Conservation (phyloP, 2,113 vertebrate species). For the Ammodytes dubius region DNA sequence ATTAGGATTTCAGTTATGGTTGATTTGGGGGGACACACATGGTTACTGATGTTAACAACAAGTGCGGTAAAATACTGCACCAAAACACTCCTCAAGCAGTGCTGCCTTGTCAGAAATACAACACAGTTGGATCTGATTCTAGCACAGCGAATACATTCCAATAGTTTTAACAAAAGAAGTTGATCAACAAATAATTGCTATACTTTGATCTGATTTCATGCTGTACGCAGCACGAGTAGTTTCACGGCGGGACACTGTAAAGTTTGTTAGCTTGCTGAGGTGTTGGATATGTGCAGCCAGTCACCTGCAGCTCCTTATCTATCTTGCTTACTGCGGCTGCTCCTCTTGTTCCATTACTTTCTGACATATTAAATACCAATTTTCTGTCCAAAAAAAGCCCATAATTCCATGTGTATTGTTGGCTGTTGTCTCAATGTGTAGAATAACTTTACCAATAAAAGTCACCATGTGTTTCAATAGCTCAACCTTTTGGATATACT, state of each 20-base stretch:
- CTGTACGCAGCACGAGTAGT: not conserved
- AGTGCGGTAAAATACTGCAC: too few species aligned
- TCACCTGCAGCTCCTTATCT: not conserved
- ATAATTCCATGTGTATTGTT: too few species aligned
- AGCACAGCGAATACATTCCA: not conserved
- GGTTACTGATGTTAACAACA: too few species aligned
- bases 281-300: not conserved
- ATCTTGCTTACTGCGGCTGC: not conserved
- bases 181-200: not conserved
- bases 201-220: not conserved
- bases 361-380: not conserved
- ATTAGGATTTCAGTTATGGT: too few species aligned
- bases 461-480: too few species aligned
- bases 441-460: not conserved
- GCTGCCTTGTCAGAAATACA: not conserved
- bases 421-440: too few species aligned
- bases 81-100: not conserved
- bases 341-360: not conserved
- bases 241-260: not conserved
- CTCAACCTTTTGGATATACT: too few species aligned
- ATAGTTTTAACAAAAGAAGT: not conserved
- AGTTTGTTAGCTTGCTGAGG: not conserved
- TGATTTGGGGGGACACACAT: too few species aligned
- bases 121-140: not conserved
- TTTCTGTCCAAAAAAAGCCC: not conserved